phyloP scores from a whole-genome alignment of 92 coral and sea anemone species.

The Zoanthus gigantus region DNA sequence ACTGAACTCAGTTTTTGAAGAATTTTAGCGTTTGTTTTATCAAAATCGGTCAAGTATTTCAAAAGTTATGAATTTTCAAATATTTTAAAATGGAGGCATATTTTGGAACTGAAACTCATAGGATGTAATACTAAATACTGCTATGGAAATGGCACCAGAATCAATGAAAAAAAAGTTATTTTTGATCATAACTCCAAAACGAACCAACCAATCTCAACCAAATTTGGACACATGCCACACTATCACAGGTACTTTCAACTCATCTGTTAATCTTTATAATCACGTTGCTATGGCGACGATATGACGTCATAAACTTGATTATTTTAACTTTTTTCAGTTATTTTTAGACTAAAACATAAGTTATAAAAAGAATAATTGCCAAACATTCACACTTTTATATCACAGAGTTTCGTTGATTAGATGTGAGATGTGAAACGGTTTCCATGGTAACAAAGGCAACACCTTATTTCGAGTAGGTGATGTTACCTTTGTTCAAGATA shows the following conservation, averaged over 20 bases:
- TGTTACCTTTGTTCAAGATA: not conserved
- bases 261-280: not conserved
- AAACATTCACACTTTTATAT: not conserved
- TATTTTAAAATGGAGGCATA: constrained; percentile 10
- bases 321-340: constrained; percentile 1
- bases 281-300: constrained; percentile 17
- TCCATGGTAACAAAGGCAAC: constrained; percentile 13
- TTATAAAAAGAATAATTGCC: not conserved
- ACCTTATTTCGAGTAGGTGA: not conserved
- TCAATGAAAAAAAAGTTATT: not conserved
- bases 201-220: constrained; percentile 29
- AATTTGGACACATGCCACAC: constrained; percentile 26
- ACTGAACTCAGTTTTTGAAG: constrained; percentile 20
- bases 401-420: not conserved
- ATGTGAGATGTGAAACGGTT: not conserved
- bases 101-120: constrained; percentile 20
- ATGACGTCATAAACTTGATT: constrained; percentile 2
- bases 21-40: constrained; percentile 24
- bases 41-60: constrained; percentile 32
- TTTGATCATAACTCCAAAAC: constrained; percentile 7
- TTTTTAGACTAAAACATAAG: not conserved
- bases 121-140: constrained; percentile 14
- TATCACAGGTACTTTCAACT: not conserved
- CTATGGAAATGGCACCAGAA: constrained; percentile 9
- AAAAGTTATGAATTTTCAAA: constrained; percentile 20